These are phyloP conservation scores for Pristionchus mayeri DNA, from an alignment of 2,888 invertebrate species.

Conservation along the genomic window DNA sequence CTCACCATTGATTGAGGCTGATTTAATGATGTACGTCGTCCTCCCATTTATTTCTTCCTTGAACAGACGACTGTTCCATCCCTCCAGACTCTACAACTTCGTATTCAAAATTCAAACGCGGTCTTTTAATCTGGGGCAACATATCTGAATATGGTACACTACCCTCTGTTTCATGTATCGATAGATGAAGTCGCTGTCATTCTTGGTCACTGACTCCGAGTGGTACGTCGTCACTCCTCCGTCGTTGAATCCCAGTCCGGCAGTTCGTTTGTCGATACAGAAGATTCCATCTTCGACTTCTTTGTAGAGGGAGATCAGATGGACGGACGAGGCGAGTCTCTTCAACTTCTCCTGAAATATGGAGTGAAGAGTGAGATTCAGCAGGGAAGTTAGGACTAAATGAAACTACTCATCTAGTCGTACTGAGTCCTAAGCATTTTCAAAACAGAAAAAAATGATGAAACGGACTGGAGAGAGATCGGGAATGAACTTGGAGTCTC, in stretches of 20 bases:
- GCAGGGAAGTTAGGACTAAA: neutral
- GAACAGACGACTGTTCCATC: slow-evolving; percentile 85
- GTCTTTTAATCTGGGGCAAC: no score
- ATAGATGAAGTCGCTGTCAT: slow-evolving; percentile 86
- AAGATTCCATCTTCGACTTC: slow-evolving; percentile 83
- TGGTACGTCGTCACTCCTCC: slow-evolving; percentile 91
- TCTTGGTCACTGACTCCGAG: slow-evolving; percentile 88
- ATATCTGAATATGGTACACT: slow-evolving; percentile 54
- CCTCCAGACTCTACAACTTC: slow-evolving; percentile 77
- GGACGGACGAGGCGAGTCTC: slow-evolving; percentile 83
- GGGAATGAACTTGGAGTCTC: slow-evolving; percentile 94
- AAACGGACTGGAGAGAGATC: slow-evolving; percentile 82
- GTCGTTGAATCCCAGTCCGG: slow-evolving; percentile 85
- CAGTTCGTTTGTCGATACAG: slow-evolving; percentile 83
- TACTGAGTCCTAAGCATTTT: neutral
- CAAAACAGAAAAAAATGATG: neutral
- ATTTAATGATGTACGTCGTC: slow-evolving; percentile 78
- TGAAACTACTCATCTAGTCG: neutral
- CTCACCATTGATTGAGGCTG: slow-evolving; percentile 67
- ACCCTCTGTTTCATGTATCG: slow-evolving; percentile 81
- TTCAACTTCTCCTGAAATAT: slow-evolving; percentile 82
- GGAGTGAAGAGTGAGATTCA: neutral
- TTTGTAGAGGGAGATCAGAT: slow-evolving; percentile 82
- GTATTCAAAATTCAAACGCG: neutral
- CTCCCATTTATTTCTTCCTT: slow-evolving; percentile 82